Evolutionary conservation across 2,113 vertebrate genomes (phyloP).

Genomic region (Chrysemys picta): DNA sequence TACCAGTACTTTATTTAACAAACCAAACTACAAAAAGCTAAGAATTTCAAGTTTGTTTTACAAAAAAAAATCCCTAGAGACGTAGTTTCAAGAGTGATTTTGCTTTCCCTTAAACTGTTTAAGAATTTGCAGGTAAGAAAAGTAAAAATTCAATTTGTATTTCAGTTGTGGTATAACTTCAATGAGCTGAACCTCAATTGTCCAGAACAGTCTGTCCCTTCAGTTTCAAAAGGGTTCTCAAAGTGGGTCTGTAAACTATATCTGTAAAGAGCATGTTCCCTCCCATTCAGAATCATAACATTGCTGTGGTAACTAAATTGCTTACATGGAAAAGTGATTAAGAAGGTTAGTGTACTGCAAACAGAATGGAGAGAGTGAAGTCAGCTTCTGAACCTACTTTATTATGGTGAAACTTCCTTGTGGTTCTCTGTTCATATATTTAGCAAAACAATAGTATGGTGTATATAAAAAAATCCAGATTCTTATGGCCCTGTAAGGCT

Average conservation of each 20-base stretch:
- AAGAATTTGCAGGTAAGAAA: constrained; percentile 42
- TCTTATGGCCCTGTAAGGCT: neutral
- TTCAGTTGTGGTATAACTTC: constrained; percentile 17
- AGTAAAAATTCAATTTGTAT: constrained; percentile 38
- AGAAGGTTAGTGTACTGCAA: neutral
- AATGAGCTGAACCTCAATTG: constrained; percentile 32
- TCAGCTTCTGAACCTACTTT: too few relatives aligned
- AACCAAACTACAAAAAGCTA: constrained; percentile 42
- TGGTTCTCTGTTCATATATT: neutral
- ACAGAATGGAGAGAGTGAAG: too few relatives aligned
- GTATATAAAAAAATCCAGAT: neutral
- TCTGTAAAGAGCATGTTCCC: constrained; percentile 1
- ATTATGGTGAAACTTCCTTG: neutral
- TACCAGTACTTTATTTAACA: constrained; percentile 62
- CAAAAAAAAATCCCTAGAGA: constrained; percentile 37
- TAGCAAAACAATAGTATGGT: neutral
- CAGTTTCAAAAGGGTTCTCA: neutral
- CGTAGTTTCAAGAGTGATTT: constrained; percentile 14
- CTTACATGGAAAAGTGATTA: neutral
- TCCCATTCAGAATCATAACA: constrained; percentile 17
- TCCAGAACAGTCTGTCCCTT: constrained; percentile 16
- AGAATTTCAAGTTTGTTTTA: constrained; percentile 54
- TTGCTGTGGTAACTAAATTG: neutral
- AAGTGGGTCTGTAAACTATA: neutral
- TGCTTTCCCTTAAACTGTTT: constrained; percentile 23